Percentiles rank a stretch among this genome's conserved stretches.
Evolutionary conservation across 2,888 invertebrate species (phyloP).

Genomic region (Julus scandinavius): DNA sequence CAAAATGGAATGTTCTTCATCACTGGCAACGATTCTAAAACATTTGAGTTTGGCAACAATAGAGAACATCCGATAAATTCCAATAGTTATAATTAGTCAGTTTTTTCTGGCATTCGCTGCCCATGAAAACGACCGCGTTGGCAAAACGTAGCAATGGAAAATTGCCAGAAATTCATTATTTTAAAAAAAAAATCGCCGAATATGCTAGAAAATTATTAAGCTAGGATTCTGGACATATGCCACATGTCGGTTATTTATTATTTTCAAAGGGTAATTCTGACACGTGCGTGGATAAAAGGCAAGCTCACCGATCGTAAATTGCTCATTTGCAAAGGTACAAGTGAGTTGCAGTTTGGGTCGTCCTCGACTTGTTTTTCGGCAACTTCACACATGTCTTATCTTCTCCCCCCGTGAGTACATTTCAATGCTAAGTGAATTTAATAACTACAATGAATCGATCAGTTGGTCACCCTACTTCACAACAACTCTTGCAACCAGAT

Average conservation of each 20-base stretch:
- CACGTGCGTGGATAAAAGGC: not conserved
- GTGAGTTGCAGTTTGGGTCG: not conserved
- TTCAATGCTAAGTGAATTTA: too few species aligned
- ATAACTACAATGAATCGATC: too few species aligned
- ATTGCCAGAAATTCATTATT: conserved; percentile 25
- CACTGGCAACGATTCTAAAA: not conserved
- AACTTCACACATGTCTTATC: too few species aligned
- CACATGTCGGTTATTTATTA: not conserved
- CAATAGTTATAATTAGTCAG: conserved; percentile 28
- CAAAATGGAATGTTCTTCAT: too few species aligned
- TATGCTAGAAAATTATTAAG: not conserved
- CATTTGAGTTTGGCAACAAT: conserved; percentile 15
- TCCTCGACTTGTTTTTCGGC: not conserved
- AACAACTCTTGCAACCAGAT: too few species aligned
- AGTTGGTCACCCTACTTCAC: too few species aligned
- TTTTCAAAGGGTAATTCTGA: not conserved
- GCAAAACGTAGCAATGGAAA: not conserved
- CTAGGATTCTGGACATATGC: not conserved
- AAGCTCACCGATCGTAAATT: not conserved
- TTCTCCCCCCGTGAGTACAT: too few species aligned
- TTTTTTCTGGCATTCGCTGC: not conserved
- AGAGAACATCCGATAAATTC: conserved; percentile 2
- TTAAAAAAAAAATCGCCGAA: conserved; percentile 5
- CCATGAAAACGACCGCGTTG: not conserved
- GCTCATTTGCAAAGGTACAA: not conserved